These are phyloP conservation scores for Calameuta idolon DNA, from an alignment of 2,888 invertebrate genomes.

Conservation along the genomic window DNA sequence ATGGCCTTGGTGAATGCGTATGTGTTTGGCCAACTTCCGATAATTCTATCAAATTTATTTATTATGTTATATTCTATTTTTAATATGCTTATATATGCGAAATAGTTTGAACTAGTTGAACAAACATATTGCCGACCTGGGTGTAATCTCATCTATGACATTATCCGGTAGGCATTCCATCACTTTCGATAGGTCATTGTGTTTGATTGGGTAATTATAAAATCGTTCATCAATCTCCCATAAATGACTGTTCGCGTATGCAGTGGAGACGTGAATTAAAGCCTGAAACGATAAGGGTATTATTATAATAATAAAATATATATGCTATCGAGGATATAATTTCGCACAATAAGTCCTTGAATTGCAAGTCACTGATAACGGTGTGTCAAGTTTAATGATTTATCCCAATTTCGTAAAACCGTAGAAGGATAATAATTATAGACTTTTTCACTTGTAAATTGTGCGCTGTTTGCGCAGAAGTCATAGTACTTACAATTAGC, in stretches of 20 bases:
- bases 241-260: slow-evolving; percentile 68
- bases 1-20: slow-evolving; percentile 90
- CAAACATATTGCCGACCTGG: slow-evolving; percentile 68
- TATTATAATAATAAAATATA: slow-evolving; percentile 2
- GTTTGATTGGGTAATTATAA: slow-evolving; percentile 71
- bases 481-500: not conserved
- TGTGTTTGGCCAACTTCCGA: slow-evolving; percentile 82
- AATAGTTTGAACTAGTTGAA: not conserved
- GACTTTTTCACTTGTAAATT: not conserved
- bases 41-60: slow-evolving; percentile 63
- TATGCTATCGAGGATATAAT: not conserved
- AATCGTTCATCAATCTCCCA: slow-evolving; percentile 76
- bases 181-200: slow-evolving; percentile 67
- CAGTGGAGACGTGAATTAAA: slow-evolving; percentile 66
- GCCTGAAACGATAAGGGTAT: slow-evolving; percentile 45
- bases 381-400: not conserved
- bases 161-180: slow-evolving; percentile 69
- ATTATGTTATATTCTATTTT: slow-evolving; percentile 34
- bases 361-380: not conserved
- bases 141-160: slow-evolving; percentile 68
- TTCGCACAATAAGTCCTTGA: not conserved
- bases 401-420: not conserved
- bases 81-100: too few relatives aligned
- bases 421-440: not conserved
- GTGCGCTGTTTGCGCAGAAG: not conserved